These are phyloP conservation scores for Drosophila tripunctata DNA, from an alignment of 2,888 invertebrate genomes.

Conservation along the genomic window DNA sequence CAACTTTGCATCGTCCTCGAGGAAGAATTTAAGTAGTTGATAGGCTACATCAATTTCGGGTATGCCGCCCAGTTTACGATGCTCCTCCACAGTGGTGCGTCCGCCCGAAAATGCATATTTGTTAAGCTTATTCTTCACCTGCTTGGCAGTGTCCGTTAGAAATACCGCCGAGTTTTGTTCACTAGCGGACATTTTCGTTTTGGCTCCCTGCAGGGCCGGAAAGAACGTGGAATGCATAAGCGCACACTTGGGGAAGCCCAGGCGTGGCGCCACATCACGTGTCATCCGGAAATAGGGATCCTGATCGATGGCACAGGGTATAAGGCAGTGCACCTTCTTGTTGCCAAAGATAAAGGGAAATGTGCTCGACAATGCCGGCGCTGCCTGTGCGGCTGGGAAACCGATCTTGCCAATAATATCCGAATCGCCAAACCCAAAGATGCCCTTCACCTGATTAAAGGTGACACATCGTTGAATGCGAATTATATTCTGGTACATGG, in stretches of 20 bases:
- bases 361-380: constrained; percentile 94
- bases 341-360: constrained; percentile 96
- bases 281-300: constrained; percentile 99
- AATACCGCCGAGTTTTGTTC: constrained; percentile 97
- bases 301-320: constrained; percentile 99
- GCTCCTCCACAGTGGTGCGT: constrained; percentile 96
- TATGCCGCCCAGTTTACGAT: constrained; percentile 95
- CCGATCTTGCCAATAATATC: constrained; percentile 98
- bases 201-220: constrained; percentile 97
- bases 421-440: constrained; percentile 98
- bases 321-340: constrained; percentile 88
- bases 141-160: constrained; percentile 97
- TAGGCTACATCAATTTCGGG: constrained; percentile 97
- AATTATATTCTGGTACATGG: constrained; percentile 96
- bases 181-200: constrained; percentile 99
- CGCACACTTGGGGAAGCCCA: constrained; percentile 95
- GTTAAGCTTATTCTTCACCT: constrained; percentile 97
- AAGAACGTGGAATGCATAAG: constrained; percentile 94
- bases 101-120: constrained; percentile 99
- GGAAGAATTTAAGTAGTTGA: constrained; percentile 97
- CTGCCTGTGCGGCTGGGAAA: constrained; percentile 98
- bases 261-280: constrained; percentile 97
- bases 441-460: constrained; percentile 98
- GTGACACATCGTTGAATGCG: constrained; percentile 97
- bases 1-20: constrained; percentile 95